Base-by-base conservation (phyloP, 2,797 vertebrate genomes). In the Antennarius maculatus region DNA sequence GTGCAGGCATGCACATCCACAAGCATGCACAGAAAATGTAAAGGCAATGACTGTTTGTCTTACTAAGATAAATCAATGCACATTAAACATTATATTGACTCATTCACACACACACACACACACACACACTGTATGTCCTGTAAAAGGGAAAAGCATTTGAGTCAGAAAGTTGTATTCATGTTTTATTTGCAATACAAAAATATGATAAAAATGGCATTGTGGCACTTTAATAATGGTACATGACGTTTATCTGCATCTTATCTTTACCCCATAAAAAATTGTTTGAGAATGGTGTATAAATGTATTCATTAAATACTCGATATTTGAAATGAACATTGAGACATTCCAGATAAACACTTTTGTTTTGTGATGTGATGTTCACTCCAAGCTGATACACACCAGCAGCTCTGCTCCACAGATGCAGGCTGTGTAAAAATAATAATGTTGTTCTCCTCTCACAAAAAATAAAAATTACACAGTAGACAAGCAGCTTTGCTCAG, bases 391-490 rank as follows among this genome's bases (percentile, higher is more conserved):
- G 23, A 59, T 41, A 60, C 14, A 46, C 34, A 43, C 27, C 59
- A 53, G 60, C 69, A 72, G 71, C 68, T 53, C 8, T 43, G 18
- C 51, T 28, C 16, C 43, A 50, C 31, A 67, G 50, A n/a, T 16
- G 45, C 16, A 51, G 42, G n/a, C 52, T 29, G 34, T 59, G 31
- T 43, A 17, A 64, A 69, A 54, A 71, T 14, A 51, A 48, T 1
- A 49, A 61, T 48, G 54, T 42, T 56, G 58, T 66, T 34, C 9
- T 61, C 47, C 61, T 12, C 70, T 88, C 86, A 86, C 77, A 80
- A 66, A 66, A 58, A 82, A 86, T 90, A 66, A 66, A 58, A 82
- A 86, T 90, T 82, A 80, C 18, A 1, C 29, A 48, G 70, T 68
- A 77, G 80, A 77, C 55, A 61, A 75, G 76, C 73, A 82, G 75